Evolutionary conservation across 2,888 invertebrate species (phyloP).

Genomic region (Athalia circularis): DNA sequence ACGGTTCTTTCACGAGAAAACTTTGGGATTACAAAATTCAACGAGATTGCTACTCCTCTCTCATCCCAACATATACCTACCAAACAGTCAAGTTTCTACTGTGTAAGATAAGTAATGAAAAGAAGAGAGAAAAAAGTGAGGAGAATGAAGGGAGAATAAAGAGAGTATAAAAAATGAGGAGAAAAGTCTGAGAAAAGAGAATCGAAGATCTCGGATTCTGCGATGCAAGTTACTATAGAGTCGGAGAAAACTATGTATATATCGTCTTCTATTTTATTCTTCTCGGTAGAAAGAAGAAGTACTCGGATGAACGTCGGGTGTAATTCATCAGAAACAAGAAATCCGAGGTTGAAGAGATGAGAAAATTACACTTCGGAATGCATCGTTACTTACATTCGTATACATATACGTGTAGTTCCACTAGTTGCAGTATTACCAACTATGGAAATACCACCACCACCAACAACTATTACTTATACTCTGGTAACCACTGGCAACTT

Average conservation of each 20-base stretch:
- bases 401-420: background rate
- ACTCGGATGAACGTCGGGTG: background rate
- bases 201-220: too few relatives aligned
- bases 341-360: background rate
- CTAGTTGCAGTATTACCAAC: background rate
- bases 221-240: too few relatives aligned
- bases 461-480: too few relatives aligned
- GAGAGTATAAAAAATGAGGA: too few relatives aligned
- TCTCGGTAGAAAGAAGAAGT: background rate
- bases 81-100: too few relatives aligned
- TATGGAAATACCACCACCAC: too few relatives aligned
- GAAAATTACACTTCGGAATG: conserved; percentile 22
- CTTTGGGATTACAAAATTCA: conserved; percentile 17
- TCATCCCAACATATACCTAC: conserved; percentile 1
- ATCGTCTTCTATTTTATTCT: too few relatives aligned
- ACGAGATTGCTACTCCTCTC: conserved; percentile 12
- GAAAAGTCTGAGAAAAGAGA: too few relatives aligned
- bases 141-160: too few relatives aligned
- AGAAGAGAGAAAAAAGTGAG: too few relatives aligned
- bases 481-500: conserved; percentile 1
- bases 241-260: too few relatives aligned
- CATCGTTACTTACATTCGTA: conserved; percentile 4
- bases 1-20: conserved; percentile 19
- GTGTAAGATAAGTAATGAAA: too few relatives aligned
- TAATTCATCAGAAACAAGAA: conserved; percentile 25